phyloP scores from a whole-genome alignment of 2,888 invertebrate species.

The Venusia cambrica region DNA sequence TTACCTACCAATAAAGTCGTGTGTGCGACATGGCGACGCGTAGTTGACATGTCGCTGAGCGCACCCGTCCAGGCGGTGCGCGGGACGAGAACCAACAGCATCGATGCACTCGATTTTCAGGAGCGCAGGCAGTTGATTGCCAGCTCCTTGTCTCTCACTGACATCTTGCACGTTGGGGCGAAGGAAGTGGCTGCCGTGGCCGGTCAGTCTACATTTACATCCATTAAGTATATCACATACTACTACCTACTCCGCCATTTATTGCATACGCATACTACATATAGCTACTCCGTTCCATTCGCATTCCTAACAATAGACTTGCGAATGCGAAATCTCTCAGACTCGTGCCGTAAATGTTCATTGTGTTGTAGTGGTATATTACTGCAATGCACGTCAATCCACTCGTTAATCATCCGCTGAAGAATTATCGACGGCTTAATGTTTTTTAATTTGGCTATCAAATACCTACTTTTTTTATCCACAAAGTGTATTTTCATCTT shows the following conservation, averaged over 20 bases:
- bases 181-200: slow-evolving; percentile 78
- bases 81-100: slow-evolving; percentile 87
- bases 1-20: slow-evolving; percentile 55
- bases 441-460: slow-evolving; percentile 1
- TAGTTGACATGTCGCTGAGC: slow-evolving; percentile 79
- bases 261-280: too few species aligned
- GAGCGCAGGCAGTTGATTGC: slow-evolving; percentile 95
- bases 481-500: too few species aligned
- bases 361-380: slow-evolving; percentile 31
- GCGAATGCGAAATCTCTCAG: slow-evolving; percentile 63
- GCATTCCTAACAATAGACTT: slow-evolving; percentile 68
- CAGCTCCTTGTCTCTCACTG: slow-evolving; percentile 91
- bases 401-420: slow-evolving; percentile 25
- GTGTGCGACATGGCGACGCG: slow-evolving; percentile 64
- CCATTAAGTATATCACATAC: slow-evolving; percentile 39
- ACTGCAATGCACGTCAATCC: slow-evolving; percentile 26
- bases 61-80: slow-evolving; percentile 78
- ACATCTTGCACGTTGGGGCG: slow-evolving; percentile 89
- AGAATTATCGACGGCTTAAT: slow-evolving; percentile 21
- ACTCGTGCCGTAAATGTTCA: slow-evolving; percentile 43
- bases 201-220: slow-evolving; percentile 64
- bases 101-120: slow-evolving; percentile 95
- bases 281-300: too few species aligned
- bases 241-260: too few species aligned
- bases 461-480: too few species aligned